Evolutionary conservation across 2,888 invertebrate genomes (phyloP), one percentile per base, ranked within the genome.

Genomic region (Eutolmus rufibarbis): DNA sequence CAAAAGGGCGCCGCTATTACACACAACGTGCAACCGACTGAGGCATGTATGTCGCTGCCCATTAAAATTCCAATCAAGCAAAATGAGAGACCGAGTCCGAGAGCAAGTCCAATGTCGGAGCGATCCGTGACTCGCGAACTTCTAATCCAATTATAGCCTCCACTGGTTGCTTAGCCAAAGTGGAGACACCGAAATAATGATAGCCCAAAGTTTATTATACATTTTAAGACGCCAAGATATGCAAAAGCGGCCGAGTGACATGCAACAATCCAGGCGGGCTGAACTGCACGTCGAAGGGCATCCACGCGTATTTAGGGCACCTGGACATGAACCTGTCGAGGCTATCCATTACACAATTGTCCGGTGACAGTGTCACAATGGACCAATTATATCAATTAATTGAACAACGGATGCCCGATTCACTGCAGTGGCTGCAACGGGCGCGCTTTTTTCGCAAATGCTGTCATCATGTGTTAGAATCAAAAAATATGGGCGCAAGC

Each of bases 41-140:
- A 19, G 4, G n/a, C 40, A 74, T 28, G 28, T 43, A 40, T 74
- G 85, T 40, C 43, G 40, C 43, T 23, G 56, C n/a, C 66, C 85
- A 85, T 85, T 85, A 74, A 85, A 74, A 85, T 85, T 85, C 74
- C 74, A n/a, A 85, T 85, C 46, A 85, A 46, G 16, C 43, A 46
- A 85, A 85, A 74, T n/a, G 66, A 74, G 7, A 40, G 9, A 40
- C 12, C 40, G 7, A 40, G 9, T 12, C 12, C 40, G 9, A 74
- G 74, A 85, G 46, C 46, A 74, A 85, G 85, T 74, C 85, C 85
- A 85, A 28, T 74, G 85, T 34, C 85, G 43, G 34, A 85, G 51
- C 19, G 43, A 51, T 43, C 40, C 74, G 34, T 74, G 31, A 16
- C 85, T 74, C 16, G 74, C 31, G 74, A 74, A 51, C 37, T 74